Conservation (phyloP, 2,113 vertebrate genomes). For the Calonectris borealis region DNA sequence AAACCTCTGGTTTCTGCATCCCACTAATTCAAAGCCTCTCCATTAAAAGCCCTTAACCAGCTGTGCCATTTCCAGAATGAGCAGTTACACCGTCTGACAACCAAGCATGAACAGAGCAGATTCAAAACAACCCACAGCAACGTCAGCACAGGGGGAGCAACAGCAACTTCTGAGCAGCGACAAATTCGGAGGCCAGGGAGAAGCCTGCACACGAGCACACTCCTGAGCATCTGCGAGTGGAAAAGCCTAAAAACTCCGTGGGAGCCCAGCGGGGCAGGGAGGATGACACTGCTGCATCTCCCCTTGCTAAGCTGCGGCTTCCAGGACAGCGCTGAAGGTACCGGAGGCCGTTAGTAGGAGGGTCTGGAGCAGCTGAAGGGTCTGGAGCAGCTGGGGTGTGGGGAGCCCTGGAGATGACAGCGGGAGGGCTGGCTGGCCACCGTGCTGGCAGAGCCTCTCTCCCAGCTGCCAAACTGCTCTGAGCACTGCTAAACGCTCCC, state of each 20-base stretch:
- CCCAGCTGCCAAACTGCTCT: neutral
- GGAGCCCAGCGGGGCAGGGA: neutral
- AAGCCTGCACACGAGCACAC: neutral
- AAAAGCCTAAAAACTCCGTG: neutral
- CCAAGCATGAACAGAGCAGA: neutral
- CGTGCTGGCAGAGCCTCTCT: rapidly evolving
- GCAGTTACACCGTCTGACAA: neutral
- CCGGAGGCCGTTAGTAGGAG: neutral
- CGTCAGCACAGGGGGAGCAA: neutral
- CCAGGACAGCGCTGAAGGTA: neutral
- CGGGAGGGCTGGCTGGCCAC: neutral
- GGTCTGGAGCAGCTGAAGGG: neutral
- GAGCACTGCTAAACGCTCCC: neutral
- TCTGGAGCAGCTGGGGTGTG: neutral
- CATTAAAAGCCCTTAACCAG: neutral
- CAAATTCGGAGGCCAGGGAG: rapidly evolving
- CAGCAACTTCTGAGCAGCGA: neutral
- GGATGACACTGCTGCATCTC: neutral
- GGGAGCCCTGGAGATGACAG: neutral
- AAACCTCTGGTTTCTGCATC: neutral
- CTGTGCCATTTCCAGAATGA: neutral
- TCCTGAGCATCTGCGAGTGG: neutral
- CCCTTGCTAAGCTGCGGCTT: neutral
- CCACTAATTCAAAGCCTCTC: neutral
- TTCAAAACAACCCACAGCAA: neutral